phyloP scores from a whole-genome alignment of 2,888 invertebrate genomes.

The Neocrepidodera transversa region DNA sequence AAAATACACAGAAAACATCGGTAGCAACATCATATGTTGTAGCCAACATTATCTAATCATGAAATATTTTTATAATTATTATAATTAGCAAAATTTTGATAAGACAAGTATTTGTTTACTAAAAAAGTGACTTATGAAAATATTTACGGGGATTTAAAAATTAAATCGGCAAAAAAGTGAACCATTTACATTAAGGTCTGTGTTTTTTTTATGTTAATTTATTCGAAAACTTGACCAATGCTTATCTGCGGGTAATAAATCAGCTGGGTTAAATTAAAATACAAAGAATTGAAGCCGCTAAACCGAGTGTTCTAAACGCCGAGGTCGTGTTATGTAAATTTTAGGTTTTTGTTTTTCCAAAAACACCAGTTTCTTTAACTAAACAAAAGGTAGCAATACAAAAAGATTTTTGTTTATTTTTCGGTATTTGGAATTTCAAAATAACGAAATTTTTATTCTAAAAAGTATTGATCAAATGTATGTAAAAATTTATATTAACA shows the following conservation, averaged over 20 bases:
- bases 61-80: neutral
- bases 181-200: neutral
- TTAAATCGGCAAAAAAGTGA: neutral
- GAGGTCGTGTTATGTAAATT: constrained; percentile 35
- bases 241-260: constrained; percentile 19
- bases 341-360: constrained; percentile 14
- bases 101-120: constrained; percentile 1
- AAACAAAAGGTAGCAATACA: neutral
- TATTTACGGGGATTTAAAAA: neutral
- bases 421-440: no score
- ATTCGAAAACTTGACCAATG: constrained; percentile 19
- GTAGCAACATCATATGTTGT: neutral
- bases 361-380: neutral
- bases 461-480: no score
- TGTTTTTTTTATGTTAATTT: constrained; percentile 7
- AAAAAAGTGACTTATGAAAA: neutral
- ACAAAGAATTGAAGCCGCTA: constrained; percentile 27
- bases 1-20: no score
- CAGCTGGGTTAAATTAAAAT: constrained; percentile 21
- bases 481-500: no score
- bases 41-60: constrained; percentile 10
- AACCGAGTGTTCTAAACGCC: constrained; percentile 17
- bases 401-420: no score
- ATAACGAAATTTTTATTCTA: no score
- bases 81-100: constrained; percentile 7